A percentile compares a stretch with the other conserved stretches of the same genome.
Evolutionary conservation across 2,797 vertebrate species (phyloP).

Genomic region (Ibycter americanus): DNA sequence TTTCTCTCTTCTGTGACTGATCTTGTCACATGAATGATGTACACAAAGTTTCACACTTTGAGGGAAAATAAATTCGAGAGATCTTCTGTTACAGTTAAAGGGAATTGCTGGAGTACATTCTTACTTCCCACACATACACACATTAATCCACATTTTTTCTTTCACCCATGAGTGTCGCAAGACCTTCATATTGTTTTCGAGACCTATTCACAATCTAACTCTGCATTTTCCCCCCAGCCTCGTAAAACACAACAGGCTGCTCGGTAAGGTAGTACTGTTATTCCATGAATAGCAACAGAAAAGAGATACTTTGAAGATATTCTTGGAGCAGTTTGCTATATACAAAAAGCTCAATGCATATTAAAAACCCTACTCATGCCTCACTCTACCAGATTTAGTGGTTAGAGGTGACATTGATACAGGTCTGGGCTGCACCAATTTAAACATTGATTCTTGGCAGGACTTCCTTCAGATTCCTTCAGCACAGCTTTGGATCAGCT

Average conservation of each 20-base stretch:
- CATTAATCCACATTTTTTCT: neutral
- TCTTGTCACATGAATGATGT: too few species aligned
- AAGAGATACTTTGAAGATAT: neutral
- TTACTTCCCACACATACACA: neutral
- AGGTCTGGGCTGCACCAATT: too few species aligned
- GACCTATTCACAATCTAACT: neutral
- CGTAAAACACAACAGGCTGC: neutral
- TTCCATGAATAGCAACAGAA: neutral
- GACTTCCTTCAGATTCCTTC: too few species aligned
- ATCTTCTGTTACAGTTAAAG: neutral
- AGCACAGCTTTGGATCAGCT: too few species aligned
- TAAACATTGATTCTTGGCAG: too few species aligned
- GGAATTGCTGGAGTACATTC: neutral
- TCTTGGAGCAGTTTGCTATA: neutral
- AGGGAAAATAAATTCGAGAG: neutral
- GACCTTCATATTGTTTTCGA: neutral
- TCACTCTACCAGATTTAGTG: too few species aligned
- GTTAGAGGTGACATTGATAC: too few species aligned
- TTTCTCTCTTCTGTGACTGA: too few species aligned
- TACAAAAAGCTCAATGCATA: too few species aligned
- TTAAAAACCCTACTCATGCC: too few species aligned
- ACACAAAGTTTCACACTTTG: neutral
- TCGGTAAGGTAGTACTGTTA: neutral
- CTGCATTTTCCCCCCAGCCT: neutral
- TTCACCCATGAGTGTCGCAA: neutral